Evolutionary conservation across 1,140 invertebrate species (phyloP).

Genomic region (Sarcophaga bullata): DNA sequence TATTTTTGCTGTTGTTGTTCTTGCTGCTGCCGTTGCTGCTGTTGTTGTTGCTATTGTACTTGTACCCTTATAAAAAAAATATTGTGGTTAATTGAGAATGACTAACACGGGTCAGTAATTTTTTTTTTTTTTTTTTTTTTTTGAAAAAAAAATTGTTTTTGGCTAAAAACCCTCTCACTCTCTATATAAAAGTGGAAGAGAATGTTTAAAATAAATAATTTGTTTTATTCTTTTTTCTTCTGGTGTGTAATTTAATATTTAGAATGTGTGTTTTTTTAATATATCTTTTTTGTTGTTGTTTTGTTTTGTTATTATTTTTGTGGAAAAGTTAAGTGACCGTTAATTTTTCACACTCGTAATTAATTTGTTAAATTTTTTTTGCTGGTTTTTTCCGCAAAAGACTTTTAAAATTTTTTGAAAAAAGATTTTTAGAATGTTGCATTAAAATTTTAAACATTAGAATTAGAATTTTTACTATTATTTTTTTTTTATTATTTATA

Average conservation of each 20-base stretch:
- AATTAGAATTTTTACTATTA: too few relatives aligned
- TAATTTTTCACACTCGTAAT: constrained; percentile 22
- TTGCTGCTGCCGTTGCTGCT: neutral
- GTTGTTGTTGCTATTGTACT: neutral
- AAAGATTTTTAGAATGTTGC: neutral
- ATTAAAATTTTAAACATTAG: neutral
- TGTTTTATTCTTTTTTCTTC: neutral
- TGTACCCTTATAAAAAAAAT: constrained; percentile 17
- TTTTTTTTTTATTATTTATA: too few relatives aligned
- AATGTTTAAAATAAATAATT: constrained; percentile 8
- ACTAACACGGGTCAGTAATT: constrained; percentile 23
- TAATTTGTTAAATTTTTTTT: neutral
- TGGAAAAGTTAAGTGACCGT: constrained; percentile 5
- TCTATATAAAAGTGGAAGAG: neutral
- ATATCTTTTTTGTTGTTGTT: neutral
- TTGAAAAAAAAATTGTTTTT: neutral
- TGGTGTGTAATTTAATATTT: constrained; percentile 18
- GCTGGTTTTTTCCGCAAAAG: neutral
- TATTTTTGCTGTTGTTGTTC: neutral
- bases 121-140: neutral
- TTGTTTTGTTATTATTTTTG: too few relatives aligned
- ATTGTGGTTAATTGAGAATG: constrained; percentile 15
- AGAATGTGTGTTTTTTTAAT: neutral
- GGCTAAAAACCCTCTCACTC: constrained; percentile 3
- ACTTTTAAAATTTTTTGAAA: neutral